These are phyloP conservation scores for Pseudoatta argentina DNA, from an alignment of 1,140 invertebrate genomes.

Conservation along the genomic window DNA sequence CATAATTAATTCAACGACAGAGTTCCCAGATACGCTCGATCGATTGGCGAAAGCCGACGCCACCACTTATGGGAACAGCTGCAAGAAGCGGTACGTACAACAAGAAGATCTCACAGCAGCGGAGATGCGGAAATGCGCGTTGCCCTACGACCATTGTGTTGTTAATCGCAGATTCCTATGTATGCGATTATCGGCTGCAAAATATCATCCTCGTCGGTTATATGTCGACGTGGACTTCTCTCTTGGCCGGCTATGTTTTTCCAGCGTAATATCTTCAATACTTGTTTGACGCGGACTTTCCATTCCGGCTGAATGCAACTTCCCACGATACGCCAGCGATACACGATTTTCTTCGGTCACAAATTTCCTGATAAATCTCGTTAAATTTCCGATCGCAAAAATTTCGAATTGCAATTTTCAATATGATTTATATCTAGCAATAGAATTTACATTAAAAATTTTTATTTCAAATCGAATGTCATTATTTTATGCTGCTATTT, in stretches of 20 bases:
- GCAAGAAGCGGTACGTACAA: constrained; percentile 28
- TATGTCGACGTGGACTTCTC: constrained; percentile 46
- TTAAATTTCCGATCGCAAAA: neutral
- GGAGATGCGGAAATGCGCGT: constrained; percentile 34
- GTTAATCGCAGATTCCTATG: constrained; percentile 58
- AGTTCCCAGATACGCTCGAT: constrained; percentile 25
- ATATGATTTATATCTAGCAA: neutral
- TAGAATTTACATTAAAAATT: neutral
- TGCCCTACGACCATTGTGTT: constrained; percentile 61
- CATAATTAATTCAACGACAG: constrained; percentile 58
- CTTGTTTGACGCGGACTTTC: constrained; percentile 49
- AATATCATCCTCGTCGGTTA: constrained; percentile 52
- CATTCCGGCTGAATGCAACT: constrained; percentile 39
- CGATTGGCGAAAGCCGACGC: constrained; percentile 46
- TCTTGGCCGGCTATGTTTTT: constrained; percentile 52
- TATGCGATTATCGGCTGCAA: constrained; percentile 52
- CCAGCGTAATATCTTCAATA: constrained; percentile 57
- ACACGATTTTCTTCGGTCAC: constrained; percentile 18
- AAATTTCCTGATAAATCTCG: constrained; percentile 30
- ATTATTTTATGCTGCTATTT: neutral
- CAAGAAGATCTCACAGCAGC: constrained; percentile 33
- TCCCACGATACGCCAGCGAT: constrained; percentile 40
- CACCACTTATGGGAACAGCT: constrained; percentile 42
- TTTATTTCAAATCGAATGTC: neutral
- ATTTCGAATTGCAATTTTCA: neutral